A percentile compares a stretch with the other conserved stretches of the same genome.
Evolutionary conservation across 2,888 invertebrate genomes (phyloP).

Genomic region (Cremastinae sp.): DNA sequence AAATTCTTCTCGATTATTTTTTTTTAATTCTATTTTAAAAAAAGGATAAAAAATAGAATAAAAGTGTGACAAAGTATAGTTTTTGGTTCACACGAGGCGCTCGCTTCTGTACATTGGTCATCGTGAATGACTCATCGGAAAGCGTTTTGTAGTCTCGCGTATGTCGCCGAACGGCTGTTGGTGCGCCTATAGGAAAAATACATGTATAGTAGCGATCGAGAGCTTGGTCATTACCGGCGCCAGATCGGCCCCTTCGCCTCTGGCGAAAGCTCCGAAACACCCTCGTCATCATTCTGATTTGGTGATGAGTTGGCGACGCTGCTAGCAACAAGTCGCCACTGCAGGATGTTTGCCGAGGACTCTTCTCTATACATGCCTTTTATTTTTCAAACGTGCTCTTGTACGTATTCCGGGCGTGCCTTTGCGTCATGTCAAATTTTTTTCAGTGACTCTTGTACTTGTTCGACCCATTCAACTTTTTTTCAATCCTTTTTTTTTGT

Average conservation of each 20-base stretch:
- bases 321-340: constrained; percentile 31
- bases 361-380: constrained; percentile 1
- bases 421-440: neutral
- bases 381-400: neutral
- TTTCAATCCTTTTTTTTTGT: no score
- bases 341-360: constrained; percentile 43
- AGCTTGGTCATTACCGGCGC: constrained; percentile 46
- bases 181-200: neutral
- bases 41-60: no score
- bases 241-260: constrained; percentile 10
- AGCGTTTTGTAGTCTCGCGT: constrained; percentile 9
- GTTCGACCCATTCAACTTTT: no score
- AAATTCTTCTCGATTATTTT: no score
- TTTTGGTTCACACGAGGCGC: neutral
- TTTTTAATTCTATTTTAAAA: no score
- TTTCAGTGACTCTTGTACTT: no score
- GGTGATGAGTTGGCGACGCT: constrained; percentile 45
- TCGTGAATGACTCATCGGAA: constrained; percentile 29
- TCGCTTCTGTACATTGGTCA: constrained; percentile 19
- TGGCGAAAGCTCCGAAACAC: constrained; percentile 40
- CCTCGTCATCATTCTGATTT: constrained; percentile 49
- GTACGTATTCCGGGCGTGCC: neutral
- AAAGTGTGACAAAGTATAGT: constrained; percentile 3
- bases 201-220: neutral
- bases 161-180: neutral